Base-by-base conservation (phyloP, 23 tunicate species). In the Trididemnum nubilum region DNA sequence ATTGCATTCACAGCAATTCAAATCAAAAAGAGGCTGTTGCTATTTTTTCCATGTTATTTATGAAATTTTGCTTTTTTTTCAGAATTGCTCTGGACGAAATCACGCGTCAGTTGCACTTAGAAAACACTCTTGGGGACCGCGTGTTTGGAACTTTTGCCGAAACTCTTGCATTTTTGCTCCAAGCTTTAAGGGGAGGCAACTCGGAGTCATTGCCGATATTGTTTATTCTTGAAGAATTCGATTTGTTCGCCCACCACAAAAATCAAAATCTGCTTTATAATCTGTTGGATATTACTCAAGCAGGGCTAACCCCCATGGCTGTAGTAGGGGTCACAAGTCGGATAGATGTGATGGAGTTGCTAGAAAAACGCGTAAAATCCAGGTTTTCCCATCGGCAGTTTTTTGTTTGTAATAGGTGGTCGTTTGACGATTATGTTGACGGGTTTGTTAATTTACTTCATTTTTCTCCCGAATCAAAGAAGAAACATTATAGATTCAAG, bases 291-390 rank as follows among this genome's bases (percentile, higher is more conserved):
- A 78, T 93, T 26, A 65, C 85, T 5, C 92, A 87, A 51, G 80
- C 98, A 22, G 89, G 90, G 1, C 18, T 86, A 1, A 87, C 98
- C 1, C 98, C 98, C 1, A 67, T 93, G 81, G 83, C 92, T 24
- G 98, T 93, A 0, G 73, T 93, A 3, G 98, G 98, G 0, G 33
- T 84, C 0, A 93, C 98, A 2, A 69, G 89, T 66, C 63, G 93
- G 15, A 35, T 93, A 22, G 98, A 93, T 84, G 98, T 93, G 7
- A 84, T 93, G 83, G 98, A 93, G 30, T 73, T 93, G 71, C 65
- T 93, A 31, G 98, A 93, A 60, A 93, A 93, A 67, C 72, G 98
- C 26, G 98, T 93, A 3, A 93, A 93, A 67, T 93, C 98, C 0
- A 33, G 98, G 33, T 93, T 93, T 81, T 93, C 90, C 7, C 98